Conservation (phyloP, 2,113 vertebrate species). For the Oxygymnocypris stewartii region DNA sequence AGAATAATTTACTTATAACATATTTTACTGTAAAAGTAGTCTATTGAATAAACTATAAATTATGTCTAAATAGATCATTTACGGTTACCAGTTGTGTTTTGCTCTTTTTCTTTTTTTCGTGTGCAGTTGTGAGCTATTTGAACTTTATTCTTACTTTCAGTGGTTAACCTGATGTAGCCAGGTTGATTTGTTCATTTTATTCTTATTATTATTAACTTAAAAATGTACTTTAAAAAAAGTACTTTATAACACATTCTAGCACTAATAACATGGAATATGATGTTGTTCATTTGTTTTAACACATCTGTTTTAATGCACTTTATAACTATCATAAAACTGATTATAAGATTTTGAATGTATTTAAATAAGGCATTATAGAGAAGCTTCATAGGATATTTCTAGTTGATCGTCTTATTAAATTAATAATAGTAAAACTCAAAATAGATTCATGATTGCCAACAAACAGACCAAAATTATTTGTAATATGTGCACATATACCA, state of each 20-base stretch:
- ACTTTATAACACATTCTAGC: background rate
- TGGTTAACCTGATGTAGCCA: background rate
- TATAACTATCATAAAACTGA: background rate
- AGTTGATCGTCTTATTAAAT: background rate
- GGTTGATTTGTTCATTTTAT: too few relatives aligned
- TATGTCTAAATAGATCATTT: background rate
- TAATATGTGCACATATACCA: too few relatives aligned
- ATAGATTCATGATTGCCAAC: background rate
- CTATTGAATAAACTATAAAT: background rate
- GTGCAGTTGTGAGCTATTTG: background rate
- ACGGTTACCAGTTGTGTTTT: background rate
- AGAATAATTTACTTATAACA: background rate
- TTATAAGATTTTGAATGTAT: background rate
- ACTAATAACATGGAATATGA: background rate
- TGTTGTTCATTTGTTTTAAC: background rate
- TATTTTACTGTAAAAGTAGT: background rate
- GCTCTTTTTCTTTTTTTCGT: background rate
- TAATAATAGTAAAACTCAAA: background rate
- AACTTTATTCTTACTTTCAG: background rate
- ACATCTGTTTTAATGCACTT: background rate
- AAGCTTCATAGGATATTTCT: background rate
- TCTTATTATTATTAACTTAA: background rate
- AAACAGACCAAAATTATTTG: background rate
- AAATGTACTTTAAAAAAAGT: background rate
- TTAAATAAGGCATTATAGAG: background rate